These are phyloP conservation scores for Muscicapa comitata DNA, from an alignment of 2,797 vertebrate species.

Conservation along the genomic window DNA sequence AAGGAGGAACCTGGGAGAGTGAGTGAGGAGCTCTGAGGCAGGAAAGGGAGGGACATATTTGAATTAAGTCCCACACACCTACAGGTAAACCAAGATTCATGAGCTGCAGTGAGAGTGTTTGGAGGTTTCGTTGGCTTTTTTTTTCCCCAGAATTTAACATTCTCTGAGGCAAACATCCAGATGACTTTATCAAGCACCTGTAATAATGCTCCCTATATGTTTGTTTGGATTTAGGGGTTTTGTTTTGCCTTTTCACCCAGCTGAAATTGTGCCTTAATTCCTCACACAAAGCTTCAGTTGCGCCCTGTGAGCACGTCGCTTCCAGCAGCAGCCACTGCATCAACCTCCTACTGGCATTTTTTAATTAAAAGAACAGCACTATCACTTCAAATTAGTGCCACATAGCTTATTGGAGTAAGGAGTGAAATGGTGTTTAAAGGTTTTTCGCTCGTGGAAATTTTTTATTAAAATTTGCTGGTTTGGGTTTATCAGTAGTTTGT, in stretches of 20 bases:
- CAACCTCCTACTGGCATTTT: slow-evolving; percentile 52
- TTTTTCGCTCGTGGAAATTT: background rate
- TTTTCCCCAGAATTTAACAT: background rate
- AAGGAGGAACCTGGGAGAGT: background rate
- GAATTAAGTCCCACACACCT: background rate
- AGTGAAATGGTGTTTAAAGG: slow-evolving; percentile 18
- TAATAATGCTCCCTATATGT: background rate
- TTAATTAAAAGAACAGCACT: slow-evolving; percentile 63
- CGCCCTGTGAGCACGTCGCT: background rate
- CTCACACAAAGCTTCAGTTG: background rate
- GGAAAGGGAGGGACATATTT: background rate
- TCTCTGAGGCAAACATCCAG: background rate
- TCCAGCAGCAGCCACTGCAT: background rate
- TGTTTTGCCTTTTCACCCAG: slow-evolving; percentile 11
- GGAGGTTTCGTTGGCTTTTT: fast-evolving
- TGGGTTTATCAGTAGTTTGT: background rate
- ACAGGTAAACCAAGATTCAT: background rate
- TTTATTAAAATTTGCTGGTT: slow-evolving; percentile 1
- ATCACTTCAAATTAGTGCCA: slow-evolving; percentile 60
- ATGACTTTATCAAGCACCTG: background rate
- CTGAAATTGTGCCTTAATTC: background rate
- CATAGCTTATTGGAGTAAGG: slow-evolving; percentile 4
- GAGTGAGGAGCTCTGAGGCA: background rate
- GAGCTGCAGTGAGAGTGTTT: background rate
- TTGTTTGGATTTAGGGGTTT: background rate